A percentile compares a stretch with the other conserved stretches of the same genome.
These are phyloP conservation scores for Ia io DNA, from an alignment of 2,113 vertebrate genomes.

Conservation along the genomic window DNA sequence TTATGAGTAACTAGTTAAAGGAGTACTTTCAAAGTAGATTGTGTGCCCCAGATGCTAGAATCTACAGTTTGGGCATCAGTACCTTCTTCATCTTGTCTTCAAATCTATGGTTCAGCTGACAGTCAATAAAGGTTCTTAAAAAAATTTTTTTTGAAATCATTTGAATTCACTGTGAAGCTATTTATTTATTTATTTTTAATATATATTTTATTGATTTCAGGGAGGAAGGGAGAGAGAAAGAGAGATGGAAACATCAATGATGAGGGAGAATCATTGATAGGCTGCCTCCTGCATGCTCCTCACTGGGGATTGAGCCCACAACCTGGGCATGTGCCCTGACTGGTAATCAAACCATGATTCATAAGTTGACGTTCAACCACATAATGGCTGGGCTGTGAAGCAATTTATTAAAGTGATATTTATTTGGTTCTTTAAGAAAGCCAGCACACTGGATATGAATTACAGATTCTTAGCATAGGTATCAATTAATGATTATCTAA, in stretches of 20 bases:
- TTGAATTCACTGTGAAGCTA: background rate
- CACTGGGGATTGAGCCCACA: too few species aligned
- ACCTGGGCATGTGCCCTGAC: too few species aligned
- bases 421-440: conserved; percentile 42
- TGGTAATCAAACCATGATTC: too few species aligned
- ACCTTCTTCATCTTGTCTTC: background rate
- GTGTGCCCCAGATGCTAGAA: background rate
- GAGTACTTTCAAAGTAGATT: background rate
- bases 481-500: conserved; percentile 25
- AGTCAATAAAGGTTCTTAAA: background rate
- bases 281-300: too few species aligned
- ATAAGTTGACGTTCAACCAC: too few species aligned
- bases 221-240: too few species aligned
- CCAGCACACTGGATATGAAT: background rate
- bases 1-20: background rate
- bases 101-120: background rate
- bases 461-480: conserved; percentile 6
- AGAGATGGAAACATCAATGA: too few species aligned
- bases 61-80: background rate
- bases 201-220: too few species aligned
- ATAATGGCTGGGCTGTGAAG: background rate
- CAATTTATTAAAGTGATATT: background rate
- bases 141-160: background rate
- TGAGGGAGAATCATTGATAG: too few species aligned
- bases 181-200: too few species aligned